Base-by-base conservation (phyloP, 37 sponge, comb jelly and placozoan genomes). In the Spongilla lacustris region DNA sequence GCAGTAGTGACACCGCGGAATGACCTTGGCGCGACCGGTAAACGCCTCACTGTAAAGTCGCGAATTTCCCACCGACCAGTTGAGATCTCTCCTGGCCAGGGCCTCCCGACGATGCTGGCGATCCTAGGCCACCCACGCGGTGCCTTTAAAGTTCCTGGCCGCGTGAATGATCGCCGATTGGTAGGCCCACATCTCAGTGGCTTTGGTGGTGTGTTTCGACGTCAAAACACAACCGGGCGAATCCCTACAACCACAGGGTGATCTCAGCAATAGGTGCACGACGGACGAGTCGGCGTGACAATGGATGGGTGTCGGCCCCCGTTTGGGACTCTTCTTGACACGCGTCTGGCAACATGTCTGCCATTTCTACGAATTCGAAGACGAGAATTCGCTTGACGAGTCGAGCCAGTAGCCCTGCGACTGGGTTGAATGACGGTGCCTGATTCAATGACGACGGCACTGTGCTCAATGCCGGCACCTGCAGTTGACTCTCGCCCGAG, bases 361-460 rank as follows among this genome's bases (percentile, higher is more conserved):
- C 31, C 69, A 80, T 80, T 23, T 80, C 81, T 30, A 80, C 69
- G 30, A 80, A 80, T 25, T 68, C 81, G 22, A 80, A 32, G 35
- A 67, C 81, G 11, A 80, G 36, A 24, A 80, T 80, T 3, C 69
- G 68, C 30, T 80, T 80, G 36, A 80, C 81, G 23, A 80, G 33
- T 35, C 33, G 27, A 24, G 81, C 19, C 9, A 69, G 81, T 68
- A 80, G 66, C 66, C 50, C n/a, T 9, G 50, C 26, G 79, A 24
- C 5, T 10, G 31, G 75, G 31, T 74, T 4, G 75, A 23, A 23
- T 10, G 34, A 31, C 10, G 75, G 71, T 69, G 27, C 71, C 71
- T 27, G 71, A 69, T 69, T 69, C 10, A 9, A 69, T 5, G 71
- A 11, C 27, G 9, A 11, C 4, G 71, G 28, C 27, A 69, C 10